Base-by-base conservation (phyloP, 2,113 vertebrate species). In the Mobula birostris region DNA sequence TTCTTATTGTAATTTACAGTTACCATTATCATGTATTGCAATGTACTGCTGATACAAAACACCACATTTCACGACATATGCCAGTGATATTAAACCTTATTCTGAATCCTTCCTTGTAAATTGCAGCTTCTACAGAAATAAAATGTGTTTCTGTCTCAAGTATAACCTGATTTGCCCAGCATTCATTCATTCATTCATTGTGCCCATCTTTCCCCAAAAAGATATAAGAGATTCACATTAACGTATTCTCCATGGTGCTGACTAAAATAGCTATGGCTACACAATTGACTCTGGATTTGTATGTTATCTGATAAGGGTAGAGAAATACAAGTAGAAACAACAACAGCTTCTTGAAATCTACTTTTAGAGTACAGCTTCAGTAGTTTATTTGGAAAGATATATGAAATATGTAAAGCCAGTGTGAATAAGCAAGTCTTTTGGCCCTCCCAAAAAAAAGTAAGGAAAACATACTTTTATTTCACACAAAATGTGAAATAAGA, bases 271-370 rank as follows among this genome's bases (percentile, higher is more conserved):
- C 48, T 27, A 17, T 24, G 48, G 80, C 17, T 83, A 19, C 40
- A 56, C 19, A 83, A 83, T 48, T 83, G 80, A 40, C 48, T 83
- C 48, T 9, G 56, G 56, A 14, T 17, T 56, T 58, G 36, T 40
- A 40, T 17, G 21, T 58, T 19, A 82, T 19, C 14, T 56, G 29
- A 56, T 56, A 7, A 27, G 19, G 27, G 32, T 27, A 77, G 0
- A 92, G 95, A 94, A 88, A 94, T 94, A 29, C 0, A 74, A 63
- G 63, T 61, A 80, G 94, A 40, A 93, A 94, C 63, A 32, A 80
- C 80, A 94, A 21, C 27, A 94, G 24, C 58, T 63, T 24, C 7
- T 85, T 85, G 27, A 85, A 85, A 58, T 85, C 82, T 58, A 58
- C 24, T 56, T 24, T 85, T 24, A 27, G 48, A 61, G 56, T 9